These are phyloP conservation scores for Reinhardtius hippoglossoides DNA, from an alignment of 2,113 vertebrate genomes.

Conservation along the genomic window DNA sequence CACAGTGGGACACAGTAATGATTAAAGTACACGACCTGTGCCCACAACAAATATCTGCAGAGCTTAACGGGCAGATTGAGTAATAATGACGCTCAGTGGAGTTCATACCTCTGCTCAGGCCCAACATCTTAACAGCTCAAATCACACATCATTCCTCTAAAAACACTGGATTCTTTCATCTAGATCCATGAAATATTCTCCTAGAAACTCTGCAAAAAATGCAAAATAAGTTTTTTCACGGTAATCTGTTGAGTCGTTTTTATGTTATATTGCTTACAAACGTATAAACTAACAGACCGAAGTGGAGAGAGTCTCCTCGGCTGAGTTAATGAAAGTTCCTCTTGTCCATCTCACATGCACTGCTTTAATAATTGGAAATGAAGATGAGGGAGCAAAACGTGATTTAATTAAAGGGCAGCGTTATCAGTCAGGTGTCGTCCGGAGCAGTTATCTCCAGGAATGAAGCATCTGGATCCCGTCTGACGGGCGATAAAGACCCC, in stretches of 20 bases:
- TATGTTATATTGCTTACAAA: too few species aligned
- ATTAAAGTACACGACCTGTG: neutral
- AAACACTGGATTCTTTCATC: too few species aligned
- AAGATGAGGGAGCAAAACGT: neutral
- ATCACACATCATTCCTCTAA: too few species aligned
- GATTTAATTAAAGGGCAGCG: constrained; percentile 27
- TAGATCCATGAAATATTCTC: too few species aligned
- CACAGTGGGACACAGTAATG: neutral
- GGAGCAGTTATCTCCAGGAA: neutral
- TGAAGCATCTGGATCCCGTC: neutral
- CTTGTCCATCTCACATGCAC: neutral
- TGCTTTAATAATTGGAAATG: neutral
- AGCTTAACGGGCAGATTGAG: neutral
- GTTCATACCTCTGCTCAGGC: too few species aligned
- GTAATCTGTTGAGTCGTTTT: too few species aligned
- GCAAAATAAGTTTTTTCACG: too few species aligned
- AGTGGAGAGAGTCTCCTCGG: too few species aligned
- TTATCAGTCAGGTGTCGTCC: constrained; percentile 28
- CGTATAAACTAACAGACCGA: too few species aligned
- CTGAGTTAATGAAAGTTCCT: neutral
- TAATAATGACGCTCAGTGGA: neutral
- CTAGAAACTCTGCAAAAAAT: too few species aligned
- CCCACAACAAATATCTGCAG: neutral
- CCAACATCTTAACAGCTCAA: too few species aligned
- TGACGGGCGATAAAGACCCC: constrained; percentile 19